These are phyloP conservation scores for Pseudorhombus dupliciocellatus DNA, from an alignment of 2,113 vertebrate species.

Conservation along the genomic window DNA sequence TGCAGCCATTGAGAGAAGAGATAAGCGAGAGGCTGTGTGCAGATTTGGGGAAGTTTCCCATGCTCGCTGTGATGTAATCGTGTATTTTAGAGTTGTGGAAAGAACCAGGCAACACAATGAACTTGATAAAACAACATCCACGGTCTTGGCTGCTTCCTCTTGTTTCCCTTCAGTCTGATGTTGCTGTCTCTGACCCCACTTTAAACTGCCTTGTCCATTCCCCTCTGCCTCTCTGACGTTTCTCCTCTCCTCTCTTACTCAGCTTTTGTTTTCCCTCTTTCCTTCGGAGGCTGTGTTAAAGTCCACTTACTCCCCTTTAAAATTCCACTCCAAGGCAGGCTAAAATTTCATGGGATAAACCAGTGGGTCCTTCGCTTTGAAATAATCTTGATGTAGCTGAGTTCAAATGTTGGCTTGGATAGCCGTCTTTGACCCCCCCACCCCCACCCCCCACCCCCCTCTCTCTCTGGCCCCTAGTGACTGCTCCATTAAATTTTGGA, in stretches of 20 bases:
- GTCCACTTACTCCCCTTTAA: slow-evolving; percentile 25
- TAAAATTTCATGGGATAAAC: slow-evolving; percentile 33
- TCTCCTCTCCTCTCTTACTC: slow-evolving; percentile 26
- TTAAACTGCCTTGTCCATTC: slow-evolving; percentile 39
- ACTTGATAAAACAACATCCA: slow-evolving; percentile 78
- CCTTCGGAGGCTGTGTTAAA: slow-evolving; percentile 24
- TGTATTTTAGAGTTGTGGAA: slow-evolving; percentile 79
- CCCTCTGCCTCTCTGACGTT: slow-evolving; percentile 22
- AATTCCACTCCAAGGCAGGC: slow-evolving; percentile 2
- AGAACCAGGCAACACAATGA: slow-evolving; percentile 69
- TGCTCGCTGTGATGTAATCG: slow-evolving; percentile 77
- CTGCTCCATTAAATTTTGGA: slow-evolving; percentile 58
- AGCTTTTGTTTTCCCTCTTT: slow-evolving; percentile 26
- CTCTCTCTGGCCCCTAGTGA: slow-evolving; percentile 9
- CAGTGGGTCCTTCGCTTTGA: slow-evolving; percentile 25
- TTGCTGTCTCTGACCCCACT: slow-evolving; percentile 59
- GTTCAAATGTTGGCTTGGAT: slow-evolving; percentile 61
- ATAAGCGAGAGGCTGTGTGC: slow-evolving; percentile 50
- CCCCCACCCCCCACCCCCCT: slow-evolving; percentile 2
- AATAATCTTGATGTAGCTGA: slow-evolving; percentile 34
- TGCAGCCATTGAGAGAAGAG: slow-evolving; percentile 21
- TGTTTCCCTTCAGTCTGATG: slow-evolving; percentile 74
- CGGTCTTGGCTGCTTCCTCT: slow-evolving; percentile 72
- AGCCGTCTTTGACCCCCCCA: not conserved
- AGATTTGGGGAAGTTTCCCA: slow-evolving; percentile 72